Percentiles rank a stretch among this genome's conserved stretches.
These are phyloP conservation scores for Tenthredo distinguenda DNA, from an alignment of 2,888 invertebrate species.

Conservation along the genomic window DNA sequence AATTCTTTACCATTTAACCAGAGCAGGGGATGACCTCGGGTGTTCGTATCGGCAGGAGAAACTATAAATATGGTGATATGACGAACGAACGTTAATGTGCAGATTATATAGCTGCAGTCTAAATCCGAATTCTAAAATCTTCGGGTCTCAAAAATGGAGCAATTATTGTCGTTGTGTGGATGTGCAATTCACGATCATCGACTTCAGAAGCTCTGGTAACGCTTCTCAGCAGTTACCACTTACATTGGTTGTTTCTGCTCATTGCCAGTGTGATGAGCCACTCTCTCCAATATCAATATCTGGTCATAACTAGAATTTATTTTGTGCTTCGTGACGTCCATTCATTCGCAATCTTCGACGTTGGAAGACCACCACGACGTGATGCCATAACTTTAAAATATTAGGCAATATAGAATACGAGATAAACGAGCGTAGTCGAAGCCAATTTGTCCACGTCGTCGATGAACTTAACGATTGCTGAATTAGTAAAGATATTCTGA, in stretches of 20 bases:
- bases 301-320: slow-evolving; percentile 15
- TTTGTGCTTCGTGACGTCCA: background rate
- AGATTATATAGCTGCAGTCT: background rate
- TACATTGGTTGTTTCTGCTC: background rate
- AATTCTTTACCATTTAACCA: background rate
- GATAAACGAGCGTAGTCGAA: background rate
- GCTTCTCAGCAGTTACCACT: background rate
- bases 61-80: background rate
- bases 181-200: background rate
- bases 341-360: background rate
- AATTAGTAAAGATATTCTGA: background rate
- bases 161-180: background rate
- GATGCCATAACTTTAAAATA: background rate
- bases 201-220: background rate
- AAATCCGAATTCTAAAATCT: background rate
- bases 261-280: background rate
- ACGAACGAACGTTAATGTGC: background rate
- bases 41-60: background rate
- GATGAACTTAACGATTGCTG: background rate
- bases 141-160: background rate
- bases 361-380: background rate
- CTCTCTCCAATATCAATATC: slow-evolving; percentile 7
- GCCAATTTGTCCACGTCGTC: background rate
- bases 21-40: background rate
- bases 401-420: background rate